A percentile compares a stretch with the other conserved stretches of the same genome.
Conservation (phyloP, 2,113 vertebrate species). For the human (Homo sapiens) region DNA sequence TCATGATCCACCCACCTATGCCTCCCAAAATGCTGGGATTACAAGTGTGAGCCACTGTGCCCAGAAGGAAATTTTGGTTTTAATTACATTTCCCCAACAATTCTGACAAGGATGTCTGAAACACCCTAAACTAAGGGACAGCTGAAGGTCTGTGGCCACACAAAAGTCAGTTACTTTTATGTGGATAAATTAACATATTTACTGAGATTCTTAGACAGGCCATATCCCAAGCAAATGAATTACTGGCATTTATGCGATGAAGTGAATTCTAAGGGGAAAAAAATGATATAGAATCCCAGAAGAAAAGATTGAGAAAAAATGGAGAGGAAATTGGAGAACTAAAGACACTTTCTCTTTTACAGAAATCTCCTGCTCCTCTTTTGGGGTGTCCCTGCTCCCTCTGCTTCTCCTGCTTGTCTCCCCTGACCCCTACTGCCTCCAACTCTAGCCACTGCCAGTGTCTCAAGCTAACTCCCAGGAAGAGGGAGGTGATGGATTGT, state of each 20-base stretch:
- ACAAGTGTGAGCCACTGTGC: fast-evolving
- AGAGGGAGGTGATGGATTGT: neutral
- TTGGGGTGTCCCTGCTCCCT: neutral
- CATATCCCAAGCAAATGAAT: neutral
- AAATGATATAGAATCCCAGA: neutral
- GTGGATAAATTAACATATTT: neutral
- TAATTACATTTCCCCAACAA: neutral
- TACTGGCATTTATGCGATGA: neutral
- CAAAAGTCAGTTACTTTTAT: neutral
- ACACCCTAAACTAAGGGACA: neutral
- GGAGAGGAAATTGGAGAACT: neutral
- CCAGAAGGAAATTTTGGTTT: neutral
- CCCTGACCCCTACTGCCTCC: neutral
- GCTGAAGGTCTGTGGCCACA: neutral
- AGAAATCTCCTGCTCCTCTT: neutral
- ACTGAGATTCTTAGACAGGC: neutral
- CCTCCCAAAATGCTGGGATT: no score
- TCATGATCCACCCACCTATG: no score
- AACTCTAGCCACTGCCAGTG: neutral
- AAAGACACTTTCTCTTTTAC: neutral
- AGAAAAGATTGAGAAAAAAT: neutral
- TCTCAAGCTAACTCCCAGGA: neutral
- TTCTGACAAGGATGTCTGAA: neutral
- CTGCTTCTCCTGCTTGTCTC: neutral
- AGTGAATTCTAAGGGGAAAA: neutral